Evolutionary conservation across 92 coral and sea anemone species (phyloP).

Genomic region (Muricea muricata): DNA sequence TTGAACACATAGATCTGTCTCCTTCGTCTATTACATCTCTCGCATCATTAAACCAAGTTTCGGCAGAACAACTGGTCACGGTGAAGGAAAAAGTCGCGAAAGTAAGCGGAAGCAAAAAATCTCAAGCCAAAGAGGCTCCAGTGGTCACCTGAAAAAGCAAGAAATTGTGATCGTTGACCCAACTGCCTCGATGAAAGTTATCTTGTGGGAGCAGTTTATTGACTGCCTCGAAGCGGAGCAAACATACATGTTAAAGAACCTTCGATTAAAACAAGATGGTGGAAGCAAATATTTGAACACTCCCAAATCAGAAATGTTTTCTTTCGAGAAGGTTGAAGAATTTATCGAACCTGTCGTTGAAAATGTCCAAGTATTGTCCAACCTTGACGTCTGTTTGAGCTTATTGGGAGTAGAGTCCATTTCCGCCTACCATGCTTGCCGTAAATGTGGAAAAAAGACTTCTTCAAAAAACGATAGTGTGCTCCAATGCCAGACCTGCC

Average conservation of each 20-base stretch:
- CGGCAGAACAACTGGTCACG: too few relatives aligned
- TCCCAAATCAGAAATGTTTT: slow-evolving; percentile 4
- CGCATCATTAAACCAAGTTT: slow-evolving; percentile 14
- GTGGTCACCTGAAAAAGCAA: background rate
- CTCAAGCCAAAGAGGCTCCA: slow-evolving; percentile 1
- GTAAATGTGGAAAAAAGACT: slow-evolving; percentile 12
- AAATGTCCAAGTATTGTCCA: slow-evolving; percentile 10
- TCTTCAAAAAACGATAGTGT: background rate
- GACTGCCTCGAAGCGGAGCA: slow-evolving; percentile 15
- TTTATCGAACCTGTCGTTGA: slow-evolving; percentile 10
- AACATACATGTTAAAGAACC: slow-evolving; percentile 4
- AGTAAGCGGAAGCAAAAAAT: slow-evolving; percentile 19
- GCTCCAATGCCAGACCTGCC: slow-evolving; percentile 6
- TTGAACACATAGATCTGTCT: slow-evolving; percentile 1
- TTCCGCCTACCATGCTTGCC: slow-evolving; percentile 8
- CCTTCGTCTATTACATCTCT: slow-evolving; percentile 12
- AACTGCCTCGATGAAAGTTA: slow-evolving; percentile 8
- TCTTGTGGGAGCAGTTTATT: slow-evolving; percentile 11
- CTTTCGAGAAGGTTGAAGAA: slow-evolving; percentile 6
- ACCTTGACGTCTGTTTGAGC: background rate
- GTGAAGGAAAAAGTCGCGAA: slow-evolving; percentile 8
- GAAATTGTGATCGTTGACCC: slow-evolving; percentile 31
- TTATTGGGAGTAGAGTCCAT: slow-evolving; percentile 17
- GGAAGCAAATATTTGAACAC: slow-evolving; percentile 1
- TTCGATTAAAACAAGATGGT: slow-evolving; percentile 5